Base-by-base conservation (phyloP, 2,888 invertebrate species). In the Caenorhabditis sp. region DNA sequence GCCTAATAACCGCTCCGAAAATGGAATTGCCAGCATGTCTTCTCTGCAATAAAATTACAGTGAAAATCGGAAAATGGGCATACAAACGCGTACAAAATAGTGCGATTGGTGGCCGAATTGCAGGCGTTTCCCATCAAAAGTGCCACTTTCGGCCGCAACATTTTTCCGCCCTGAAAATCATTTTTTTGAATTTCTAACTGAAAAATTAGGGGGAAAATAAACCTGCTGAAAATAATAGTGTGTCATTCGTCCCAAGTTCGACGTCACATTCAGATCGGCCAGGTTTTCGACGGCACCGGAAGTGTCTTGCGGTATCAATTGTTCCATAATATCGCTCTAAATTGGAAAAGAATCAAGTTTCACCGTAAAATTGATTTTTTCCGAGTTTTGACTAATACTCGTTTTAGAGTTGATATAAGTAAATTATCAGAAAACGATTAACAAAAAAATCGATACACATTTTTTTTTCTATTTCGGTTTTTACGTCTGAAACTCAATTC, bases 131-230 rank as follows among this genome's bases (percentile, higher is more conserved):
- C 94, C 94, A 97, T 95, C 66, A 98, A 93, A 89, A 96, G 93
- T 62, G 95, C 93, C 58, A 98, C 93, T 93, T 95, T 95, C 56
- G 98, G 98, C 89, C 98, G 93, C 85, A 98, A 92, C 84, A 96
- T 95, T 92, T 99, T 99, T 88, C 98, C 98, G 90, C 96, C 94
- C 77, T 97, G 96, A 35, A 39, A n/a, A n/a, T 39, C 13, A 17
- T 45, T 20, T 24, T 20, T 30, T 50, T 30, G 30, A 50, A 50
- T 17, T 7, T 26, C 26, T 7, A 27, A 39, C 15, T 9, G 13
- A n/a, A 43, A 32, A 37, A 26, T 24, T 9, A 30, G 7, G 15
- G 15, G 15, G 24, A 48, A 15, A 45, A 37, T 45, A 11, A 15
- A 81, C 81, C 75, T 82, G 81, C 30, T 96, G 95, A 92, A 99